A percentile compares a stretch with the other conserved stretches of the same genome.
Conservation (phyloP, 2,113 vertebrate genomes). For the Platycercus adscitus region DNA sequence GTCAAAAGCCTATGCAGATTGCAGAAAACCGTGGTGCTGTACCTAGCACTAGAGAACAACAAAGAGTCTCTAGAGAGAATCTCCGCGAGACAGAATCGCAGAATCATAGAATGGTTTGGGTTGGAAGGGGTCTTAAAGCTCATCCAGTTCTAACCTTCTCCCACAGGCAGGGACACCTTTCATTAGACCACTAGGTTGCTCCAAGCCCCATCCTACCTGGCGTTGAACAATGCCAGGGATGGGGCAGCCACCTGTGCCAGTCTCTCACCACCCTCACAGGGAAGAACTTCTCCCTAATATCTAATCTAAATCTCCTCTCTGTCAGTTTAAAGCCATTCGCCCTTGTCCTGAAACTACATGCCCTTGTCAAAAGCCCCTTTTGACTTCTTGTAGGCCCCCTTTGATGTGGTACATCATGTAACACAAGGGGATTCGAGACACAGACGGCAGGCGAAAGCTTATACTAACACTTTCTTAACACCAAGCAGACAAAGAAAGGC, state of each 20-base stretch:
- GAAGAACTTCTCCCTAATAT: neutral
- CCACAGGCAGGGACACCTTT: neutral
- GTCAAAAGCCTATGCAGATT: neutral
- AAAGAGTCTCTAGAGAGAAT: neutral
- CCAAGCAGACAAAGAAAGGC: neutral
- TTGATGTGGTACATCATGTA: neutral
- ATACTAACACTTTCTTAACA: neutral
- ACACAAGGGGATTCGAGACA: rapidly evolving
- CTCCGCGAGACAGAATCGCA: neutral
- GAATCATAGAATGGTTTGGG: neutral
- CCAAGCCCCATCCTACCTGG: neutral
- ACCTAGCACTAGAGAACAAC: neutral
- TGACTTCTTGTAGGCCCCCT: neutral
- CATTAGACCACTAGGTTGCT: neutral
- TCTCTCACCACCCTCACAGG: neutral
- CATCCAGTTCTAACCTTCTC: neutral
- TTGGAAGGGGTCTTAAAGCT: neutral
- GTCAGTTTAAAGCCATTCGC: neutral
- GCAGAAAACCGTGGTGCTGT: neutral
- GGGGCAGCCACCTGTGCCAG: neutral
- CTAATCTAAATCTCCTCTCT: neutral
- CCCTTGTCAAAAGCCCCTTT: neutral
- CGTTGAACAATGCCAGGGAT: neutral
- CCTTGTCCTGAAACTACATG: neutral
- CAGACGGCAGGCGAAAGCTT: neutral